Conservation (phyloP, 2,113 vertebrate genomes). For the Monarcha castaneiventris region DNA sequence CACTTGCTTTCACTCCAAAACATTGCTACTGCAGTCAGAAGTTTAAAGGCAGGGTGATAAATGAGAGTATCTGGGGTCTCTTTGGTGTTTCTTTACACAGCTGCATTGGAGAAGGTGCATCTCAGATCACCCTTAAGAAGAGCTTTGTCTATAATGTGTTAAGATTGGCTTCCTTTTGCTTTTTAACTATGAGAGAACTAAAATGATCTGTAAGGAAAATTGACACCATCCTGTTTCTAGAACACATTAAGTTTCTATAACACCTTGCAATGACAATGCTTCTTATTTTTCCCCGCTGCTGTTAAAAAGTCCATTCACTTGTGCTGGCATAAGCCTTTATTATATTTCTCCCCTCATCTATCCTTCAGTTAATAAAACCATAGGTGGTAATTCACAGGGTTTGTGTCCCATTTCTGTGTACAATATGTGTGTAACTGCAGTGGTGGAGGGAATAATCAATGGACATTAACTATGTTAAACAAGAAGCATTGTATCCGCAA, state of each 20-base stretch:
- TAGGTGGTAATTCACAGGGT: conserved; percentile 54
- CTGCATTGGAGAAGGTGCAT: rapidly evolving
- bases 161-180: neutral
- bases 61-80: neutral
- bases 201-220: neutral
- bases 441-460: conserved; percentile 30
- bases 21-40: neutral
- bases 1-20: neutral
- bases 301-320: conserved; percentile 22
- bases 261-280: neutral
- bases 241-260: neutral
- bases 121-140: neutral
- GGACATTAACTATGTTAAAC: conserved; percentile 53
- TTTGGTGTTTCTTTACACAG: neutral
- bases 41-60: neutral
- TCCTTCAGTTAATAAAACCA: conserved; percentile 45
- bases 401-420: conserved; percentile 13
- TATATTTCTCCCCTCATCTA: neutral
- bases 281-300: neutral
- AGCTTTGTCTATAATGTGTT: neutral
- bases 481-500: conserved; percentile 37
- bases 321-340: neutral
- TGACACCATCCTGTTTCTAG: neutral
- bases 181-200: neutral
- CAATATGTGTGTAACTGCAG: neutral